These are phyloP conservation scores for Phylloscopus trochilus DNA, from an alignment of 2,113 vertebrate genomes.

Conservation along the genomic window DNA sequence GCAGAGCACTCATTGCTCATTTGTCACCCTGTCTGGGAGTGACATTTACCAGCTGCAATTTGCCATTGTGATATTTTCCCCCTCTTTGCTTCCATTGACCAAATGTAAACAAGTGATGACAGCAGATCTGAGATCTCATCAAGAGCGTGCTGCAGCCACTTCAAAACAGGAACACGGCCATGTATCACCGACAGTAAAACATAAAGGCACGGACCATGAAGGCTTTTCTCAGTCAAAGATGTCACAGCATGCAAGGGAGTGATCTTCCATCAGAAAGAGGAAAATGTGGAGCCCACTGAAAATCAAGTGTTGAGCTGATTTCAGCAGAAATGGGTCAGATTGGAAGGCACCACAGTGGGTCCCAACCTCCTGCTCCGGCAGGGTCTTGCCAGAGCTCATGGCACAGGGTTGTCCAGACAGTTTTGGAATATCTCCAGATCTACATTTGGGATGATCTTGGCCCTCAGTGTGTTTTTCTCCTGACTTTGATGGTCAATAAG, in stretches of 20 bases:
- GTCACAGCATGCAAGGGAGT: rapidly evolving
- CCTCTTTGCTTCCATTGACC: not conserved
- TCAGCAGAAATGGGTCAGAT: not conserved
- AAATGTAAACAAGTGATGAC: not conserved
- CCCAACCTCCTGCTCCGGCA: not conserved
- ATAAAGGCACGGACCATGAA: rapidly evolving
- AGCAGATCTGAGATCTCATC: not conserved
- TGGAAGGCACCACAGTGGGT: not conserved
- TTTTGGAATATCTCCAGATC: not conserved
- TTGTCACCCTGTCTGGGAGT: not conserved
- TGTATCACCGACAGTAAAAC: not conserved
- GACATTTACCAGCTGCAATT: not conserved
- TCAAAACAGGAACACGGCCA: not conserved
- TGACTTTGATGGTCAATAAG: not conserved
- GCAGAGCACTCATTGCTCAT: not conserved
- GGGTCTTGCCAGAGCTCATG: not conserved
- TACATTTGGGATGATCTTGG: not conserved
- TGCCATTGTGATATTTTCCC: not conserved
- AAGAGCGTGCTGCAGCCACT: not conserved
- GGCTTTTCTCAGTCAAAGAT: not conserved
- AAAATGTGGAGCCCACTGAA: not conserved
- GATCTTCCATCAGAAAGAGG: not conserved
- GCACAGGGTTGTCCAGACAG: not conserved
- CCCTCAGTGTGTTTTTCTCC: not conserved
- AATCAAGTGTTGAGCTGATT: not conserved